These are phyloP conservation scores for Lepidothrix coronata DNA, from an alignment of 2,113 vertebrate species.

Conservation along the genomic window DNA sequence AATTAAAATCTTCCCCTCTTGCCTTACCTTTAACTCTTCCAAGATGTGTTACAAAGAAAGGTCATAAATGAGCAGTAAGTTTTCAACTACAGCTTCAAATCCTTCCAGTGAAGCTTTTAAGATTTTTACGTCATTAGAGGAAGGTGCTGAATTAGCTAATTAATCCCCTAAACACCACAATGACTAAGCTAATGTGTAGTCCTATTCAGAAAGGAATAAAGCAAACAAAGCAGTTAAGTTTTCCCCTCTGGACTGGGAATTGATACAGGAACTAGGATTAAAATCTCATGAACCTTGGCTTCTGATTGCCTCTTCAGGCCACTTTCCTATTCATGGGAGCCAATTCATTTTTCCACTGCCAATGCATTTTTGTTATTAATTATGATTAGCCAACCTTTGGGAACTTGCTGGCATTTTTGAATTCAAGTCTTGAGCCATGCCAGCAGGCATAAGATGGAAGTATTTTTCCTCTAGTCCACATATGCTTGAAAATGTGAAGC, in stretches of 20 bases:
- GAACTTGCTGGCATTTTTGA: background rate
- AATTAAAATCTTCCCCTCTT: background rate
- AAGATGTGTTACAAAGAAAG: background rate
- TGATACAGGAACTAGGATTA: background rate
- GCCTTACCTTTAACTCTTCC: background rate
- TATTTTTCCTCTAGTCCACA: background rate
- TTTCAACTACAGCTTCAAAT: background rate
- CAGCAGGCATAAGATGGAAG: background rate
- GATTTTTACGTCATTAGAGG: background rate
- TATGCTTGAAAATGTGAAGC: background rate
- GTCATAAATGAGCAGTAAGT: background rate
- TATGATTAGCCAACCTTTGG: background rate
- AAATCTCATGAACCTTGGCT: background rate
- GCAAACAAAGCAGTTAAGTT: background rate
- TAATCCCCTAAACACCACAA: background rate
- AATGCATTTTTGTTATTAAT: background rate
- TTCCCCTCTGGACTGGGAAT: background rate
- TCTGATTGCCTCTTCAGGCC: background rate
- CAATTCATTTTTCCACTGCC: background rate
- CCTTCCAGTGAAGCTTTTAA: slow-evolving; percentile 47
- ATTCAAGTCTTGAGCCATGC: background rate
- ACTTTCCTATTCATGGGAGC: background rate
- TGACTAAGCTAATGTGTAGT: background rate
- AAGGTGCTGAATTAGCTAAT: slow-evolving; percentile 33
- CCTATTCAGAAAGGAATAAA: background rate